Percentiles rank a stretch among this genome's conserved stretches.
Evolutionary conservation across 1,140 invertebrate species (phyloP).

Genomic region (Saxidomus purpurata): DNA sequence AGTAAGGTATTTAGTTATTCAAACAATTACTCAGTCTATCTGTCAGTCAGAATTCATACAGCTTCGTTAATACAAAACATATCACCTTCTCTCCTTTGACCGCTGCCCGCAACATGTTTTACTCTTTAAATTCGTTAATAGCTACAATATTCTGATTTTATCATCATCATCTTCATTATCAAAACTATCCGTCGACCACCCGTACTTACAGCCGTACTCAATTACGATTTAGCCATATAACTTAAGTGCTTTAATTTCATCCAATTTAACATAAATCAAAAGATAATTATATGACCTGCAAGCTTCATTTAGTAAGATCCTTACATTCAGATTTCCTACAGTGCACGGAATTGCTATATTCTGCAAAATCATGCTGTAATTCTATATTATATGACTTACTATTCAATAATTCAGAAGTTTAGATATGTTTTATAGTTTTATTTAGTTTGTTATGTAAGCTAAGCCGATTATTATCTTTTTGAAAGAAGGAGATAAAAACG

Average conservation of each 20-base stretch:
- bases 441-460: too few species aligned
- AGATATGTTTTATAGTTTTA: too few species aligned
- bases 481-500: too few species aligned
- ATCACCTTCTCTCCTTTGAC: too few species aligned
- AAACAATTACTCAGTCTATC: too few species aligned
- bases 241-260: constrained; percentile 46
- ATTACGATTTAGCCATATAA: background rate
- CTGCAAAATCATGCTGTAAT: background rate
- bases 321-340: background rate
- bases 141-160: constrained; percentile 40
- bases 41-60: too few species aligned
- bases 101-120: constrained; percentile 30
- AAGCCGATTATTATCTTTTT: too few species aligned
- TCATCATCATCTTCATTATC: constrained; percentile 9
- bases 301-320: background rate
- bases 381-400: background rate
- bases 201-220: background rate
- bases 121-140: background rate
- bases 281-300: constrained; percentile 39
- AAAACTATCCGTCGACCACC: constrained; percentile 17
- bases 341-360: background rate
- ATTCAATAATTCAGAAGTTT: background rate
- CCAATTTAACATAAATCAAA: constrained; percentile 54
- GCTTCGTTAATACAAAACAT: too few species aligned
- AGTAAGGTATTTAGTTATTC: too few species aligned